Evolutionary conservation across 2,113 vertebrate species (phyloP), one percentile per base, ranked within the genome.

Genomic region (Myocastor coypus): DNA sequence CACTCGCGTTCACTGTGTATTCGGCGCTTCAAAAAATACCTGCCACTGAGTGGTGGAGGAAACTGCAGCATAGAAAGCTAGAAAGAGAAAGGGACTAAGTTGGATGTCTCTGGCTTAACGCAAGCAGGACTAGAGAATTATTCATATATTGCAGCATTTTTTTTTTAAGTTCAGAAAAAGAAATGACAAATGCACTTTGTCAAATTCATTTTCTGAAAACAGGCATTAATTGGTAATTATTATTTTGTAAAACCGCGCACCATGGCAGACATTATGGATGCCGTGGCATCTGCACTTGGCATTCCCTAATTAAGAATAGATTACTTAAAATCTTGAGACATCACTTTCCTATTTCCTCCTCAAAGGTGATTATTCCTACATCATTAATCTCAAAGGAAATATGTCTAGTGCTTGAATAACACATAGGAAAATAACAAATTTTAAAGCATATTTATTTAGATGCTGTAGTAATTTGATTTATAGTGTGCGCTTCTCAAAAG

Each of bases 351-450:
- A 17, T 87, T 93, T 97, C 93, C 71, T 94, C 34, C 0, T 93
- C 1, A 97, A 91, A 90, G 94, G 93, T 97, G 37, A n/a, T 94
- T 63, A 94, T 86, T 95, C 61, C 7, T 95, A 87, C 93, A 16
- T 92, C 82, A 68, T 86, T 94, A 68, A 91, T 93, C 42, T 87
- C 89, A 85, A 94, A 5, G 91, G 66, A 97, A 96, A 83, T 95
- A n/a, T 83, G 14, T 92, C 69, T 34, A 5, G 5, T 59, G 50
- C 42, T 95, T 94, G 32, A 52, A 34, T 83, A 66, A 6, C 42
- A 57, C 71, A 40, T 82, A 83, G 57, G 40, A 96, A 95, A 94
- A 97, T 57, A 59, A 2, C 8, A 69, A 88, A 87, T 40, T 92
- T 77, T 69, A 57, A 83, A 80, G 55, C 26, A 55, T 28, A 73